Evolutionary conservation across 2,888 invertebrate species (phyloP), one percentile per base, ranked within the genome.

Genomic region (Nomada ruficornis): DNA sequence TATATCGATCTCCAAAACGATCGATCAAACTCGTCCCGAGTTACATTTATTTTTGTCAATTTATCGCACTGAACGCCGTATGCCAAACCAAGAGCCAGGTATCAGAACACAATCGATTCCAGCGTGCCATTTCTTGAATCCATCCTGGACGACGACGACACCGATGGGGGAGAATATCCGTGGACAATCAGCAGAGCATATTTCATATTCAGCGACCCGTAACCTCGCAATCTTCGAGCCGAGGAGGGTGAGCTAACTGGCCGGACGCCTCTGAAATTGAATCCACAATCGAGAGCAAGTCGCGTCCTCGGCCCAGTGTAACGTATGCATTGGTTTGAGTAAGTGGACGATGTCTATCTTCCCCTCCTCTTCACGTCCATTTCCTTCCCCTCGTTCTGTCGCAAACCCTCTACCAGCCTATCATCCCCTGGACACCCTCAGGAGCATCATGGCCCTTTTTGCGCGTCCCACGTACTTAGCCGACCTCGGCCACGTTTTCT

Each of bases 241-340:
- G 75, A 74, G 65, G 77, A 82, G 81, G 80, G 68, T 64, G 78
- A 68, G 81, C 60, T 85, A 83, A 85, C 84, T 86, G 86, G 85
- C 87, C 85, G 88, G 89, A 88, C 88, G 90, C 88, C 86, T 89
- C 87, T 85, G 90, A 91, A 92, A 93, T 93, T 92, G 92, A 92
- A 93, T 92, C 89, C 88, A 89, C 89, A 89, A 92, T 91, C 88
- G 91, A 87, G 85, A 85, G 76, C 85, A 87, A 86, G 87, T 88
- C 71, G 71, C n/a, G 84, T 87, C 87, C 80, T 88, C 74, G 80
- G 65, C 80, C 87, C 82, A 75, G 59, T 85, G 85, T 89, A 91
- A 90, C 92, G 85, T 91, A 92, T 92, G 92, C 92, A 91, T 91
- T 91, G 90, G 88, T 84, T 89, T 81, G 86, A 86, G 85, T 86